Percentiles rank a stretch among this genome's conserved stretches.
phyloP scores from a whole-genome alignment of 2,797 vertebrate genomes.

The Antennarius maculatus region DNA sequence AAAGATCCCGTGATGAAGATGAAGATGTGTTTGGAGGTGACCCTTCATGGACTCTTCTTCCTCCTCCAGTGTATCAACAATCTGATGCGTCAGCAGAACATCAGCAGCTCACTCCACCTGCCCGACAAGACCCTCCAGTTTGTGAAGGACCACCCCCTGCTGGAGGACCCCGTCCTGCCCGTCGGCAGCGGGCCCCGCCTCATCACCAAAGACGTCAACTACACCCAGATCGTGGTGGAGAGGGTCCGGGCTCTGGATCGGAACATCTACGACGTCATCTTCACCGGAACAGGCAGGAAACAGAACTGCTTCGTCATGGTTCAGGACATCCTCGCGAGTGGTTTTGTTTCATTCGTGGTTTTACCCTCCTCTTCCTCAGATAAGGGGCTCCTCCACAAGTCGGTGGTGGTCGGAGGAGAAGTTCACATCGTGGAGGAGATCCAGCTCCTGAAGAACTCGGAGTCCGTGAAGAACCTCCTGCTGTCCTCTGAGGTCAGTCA shows the following conservation, averaged over 20 bases:
- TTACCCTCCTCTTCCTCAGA: constrained; percentile 74
- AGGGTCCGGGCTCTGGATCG: constrained; percentile 87
- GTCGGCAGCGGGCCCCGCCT: constrained; percentile 87
- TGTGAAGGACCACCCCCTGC: constrained; percentile 94
- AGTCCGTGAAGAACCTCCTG: constrained; percentile 89
- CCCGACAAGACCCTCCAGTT: constrained; percentile 97
- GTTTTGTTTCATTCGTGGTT: neutral
- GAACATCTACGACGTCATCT: constrained; percentile 90
- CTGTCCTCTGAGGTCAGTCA: constrained; percentile 87
- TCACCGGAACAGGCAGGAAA: constrained; percentile 88
- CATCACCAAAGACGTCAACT: constrained; percentile 90
- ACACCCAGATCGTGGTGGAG: constrained; percentile 95
- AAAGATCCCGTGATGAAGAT: constrained; percentile 61
- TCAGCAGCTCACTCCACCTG: constrained; percentile 89
- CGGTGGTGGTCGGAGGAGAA: constrained; percentile 84
- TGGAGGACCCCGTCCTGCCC: constrained; percentile 92
- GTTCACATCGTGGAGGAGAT: constrained; percentile 94
- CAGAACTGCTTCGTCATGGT: too few relatives aligned
- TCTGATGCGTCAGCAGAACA: constrained; percentile 85
- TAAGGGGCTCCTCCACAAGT: constrained; percentile 92
- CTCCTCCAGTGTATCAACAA: constrained; percentile 90
- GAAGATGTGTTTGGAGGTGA: neutral
- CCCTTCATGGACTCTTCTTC: neutral
- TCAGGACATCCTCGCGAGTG: too few relatives aligned
- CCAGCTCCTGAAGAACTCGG: constrained; percentile 86